These are phyloP conservation scores for Phataginus tricuspis DNA, from an alignment of 2,797 vertebrate species.

Conservation along the genomic window DNA sequence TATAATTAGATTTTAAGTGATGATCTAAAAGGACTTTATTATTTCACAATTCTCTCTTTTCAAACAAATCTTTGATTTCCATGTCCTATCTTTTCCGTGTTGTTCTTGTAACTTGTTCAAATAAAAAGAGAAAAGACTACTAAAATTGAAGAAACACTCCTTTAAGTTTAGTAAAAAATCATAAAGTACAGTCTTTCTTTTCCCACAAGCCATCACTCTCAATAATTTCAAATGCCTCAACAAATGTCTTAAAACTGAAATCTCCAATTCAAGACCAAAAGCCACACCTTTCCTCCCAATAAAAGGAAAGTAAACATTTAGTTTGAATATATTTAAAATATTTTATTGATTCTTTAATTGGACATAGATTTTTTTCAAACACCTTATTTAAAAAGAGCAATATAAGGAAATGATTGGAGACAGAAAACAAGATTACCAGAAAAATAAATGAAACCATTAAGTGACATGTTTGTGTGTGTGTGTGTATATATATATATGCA, in stretches of 20 bases:
- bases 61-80: conserved; percentile 25
- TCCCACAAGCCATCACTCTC: neutral
- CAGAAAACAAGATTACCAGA: neutral
- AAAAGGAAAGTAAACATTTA: neutral
- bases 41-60: conserved; percentile 20
- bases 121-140: neutral
- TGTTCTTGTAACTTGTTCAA: neutral
- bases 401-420: neutral
- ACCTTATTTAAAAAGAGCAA: neutral
- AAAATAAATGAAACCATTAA: conserved; percentile 30
- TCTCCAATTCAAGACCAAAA: neutral
- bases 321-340: neutral
- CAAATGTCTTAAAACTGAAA: conserved; percentile 27
- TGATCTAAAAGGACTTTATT: neutral
- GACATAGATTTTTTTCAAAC: neutral
- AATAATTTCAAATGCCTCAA: conserved; percentile 5
- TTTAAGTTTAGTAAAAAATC: neutral
- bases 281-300: neutral
- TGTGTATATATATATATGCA: neutral
- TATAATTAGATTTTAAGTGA: conserved; percentile 35
- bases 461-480: neutral
- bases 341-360: neutral
- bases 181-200: neutral
- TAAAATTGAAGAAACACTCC: neutral
- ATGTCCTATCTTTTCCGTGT: neutral